These are phyloP conservation scores for Lasioglossum villosulum DNA, from an alignment of 2,888 invertebrate genomes.

Conservation along the genomic window DNA sequence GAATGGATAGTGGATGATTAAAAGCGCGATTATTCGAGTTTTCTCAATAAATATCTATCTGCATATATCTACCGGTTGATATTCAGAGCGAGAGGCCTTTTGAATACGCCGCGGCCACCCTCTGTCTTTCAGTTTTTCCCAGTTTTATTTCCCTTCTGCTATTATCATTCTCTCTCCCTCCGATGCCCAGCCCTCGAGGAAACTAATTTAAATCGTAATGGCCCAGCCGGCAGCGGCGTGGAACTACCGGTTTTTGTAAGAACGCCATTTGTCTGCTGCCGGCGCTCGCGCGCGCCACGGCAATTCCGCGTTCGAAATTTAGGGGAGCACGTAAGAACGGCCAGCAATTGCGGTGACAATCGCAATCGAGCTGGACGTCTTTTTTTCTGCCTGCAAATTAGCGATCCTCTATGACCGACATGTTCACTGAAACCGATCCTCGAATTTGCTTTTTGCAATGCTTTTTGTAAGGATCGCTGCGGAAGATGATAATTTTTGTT, in stretches of 20 bases:
- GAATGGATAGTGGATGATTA: constrained; percentile 17
- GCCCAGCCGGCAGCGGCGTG: constrained; percentile 55
- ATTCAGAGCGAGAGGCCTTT: constrained; percentile 45
- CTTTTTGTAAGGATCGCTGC: background rate
- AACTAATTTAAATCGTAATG: constrained; percentile 67
- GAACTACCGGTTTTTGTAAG: constrained; percentile 66
- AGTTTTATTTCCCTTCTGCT: constrained; percentile 44
- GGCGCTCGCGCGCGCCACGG: constrained; percentile 28
- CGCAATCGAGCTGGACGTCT: constrained; percentile 22
- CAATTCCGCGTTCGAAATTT: constrained; percentile 65
- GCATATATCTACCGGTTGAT: constrained; percentile 41
- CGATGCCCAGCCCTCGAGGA: constrained; percentile 46
- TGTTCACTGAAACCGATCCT: background rate
- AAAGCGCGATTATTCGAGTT: constrained; percentile 42
- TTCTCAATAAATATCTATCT: constrained; percentile 44
- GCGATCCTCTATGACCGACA: background rate
- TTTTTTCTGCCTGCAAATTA: background rate
- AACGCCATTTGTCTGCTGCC: constrained; percentile 65
- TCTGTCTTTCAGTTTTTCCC: constrained; percentile 49
- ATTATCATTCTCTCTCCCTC: constrained; percentile 46
- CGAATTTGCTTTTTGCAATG: background rate
- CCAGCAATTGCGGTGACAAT: constrained; percentile 42
- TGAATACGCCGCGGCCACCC: constrained; percentile 41
- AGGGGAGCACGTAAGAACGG: constrained; percentile 57
- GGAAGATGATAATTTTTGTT: no score